Base-by-base conservation (phyloP, 2,113 vertebrate species). In the Romanogobio albipinnatus region DNA sequence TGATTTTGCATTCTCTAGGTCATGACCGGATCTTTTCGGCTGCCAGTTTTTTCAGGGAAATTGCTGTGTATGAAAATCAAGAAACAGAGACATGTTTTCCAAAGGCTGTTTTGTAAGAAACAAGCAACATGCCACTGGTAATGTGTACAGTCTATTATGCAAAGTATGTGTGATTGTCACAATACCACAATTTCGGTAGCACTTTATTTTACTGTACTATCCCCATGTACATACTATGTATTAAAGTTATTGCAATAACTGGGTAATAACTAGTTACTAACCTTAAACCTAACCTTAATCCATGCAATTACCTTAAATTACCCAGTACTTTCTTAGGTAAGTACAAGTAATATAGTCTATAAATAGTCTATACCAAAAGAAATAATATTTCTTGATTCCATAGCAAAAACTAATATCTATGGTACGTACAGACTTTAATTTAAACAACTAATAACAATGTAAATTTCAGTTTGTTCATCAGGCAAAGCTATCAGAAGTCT, bases 1-100 rank as follows among this genome's bases (percentile, higher is more conserved):
- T 87, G 91, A 93, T 91, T 92, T 90, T 79, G 89, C 66, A 87
- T 91, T 90, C 84, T 89, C 71, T 45, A 39, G 68, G 64, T 84
- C 83, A 66, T 78, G 88, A 90, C 86, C 86, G 87, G 84, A 90
- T 90, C 83, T 85, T 58, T 76, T 79, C 47, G 51, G 77, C 26
- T 86, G 74, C 8, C 33, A 68, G 43, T 51, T 24, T 51, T 64
- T 84, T 84, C 29, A 49, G 43, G 64, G 74, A 85, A 74, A 66
- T 70, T 22, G 6, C 33, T 6, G 2, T 39, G 19, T 22, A 19
- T 61, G 53, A 74, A 62, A 43, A n/a, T 11, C 43, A 47, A 49
- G 3, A 26, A 45, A n/a, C 36, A 61, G 15, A 5, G 14, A 29
- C 29, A 59, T 77, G 33, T 39, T 76, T 22, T 43, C 17, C 33